phyloP scores from a whole-genome alignment of 35 echinoderm and acorn worm species.

The Ophioderma brevispina region DNA sequence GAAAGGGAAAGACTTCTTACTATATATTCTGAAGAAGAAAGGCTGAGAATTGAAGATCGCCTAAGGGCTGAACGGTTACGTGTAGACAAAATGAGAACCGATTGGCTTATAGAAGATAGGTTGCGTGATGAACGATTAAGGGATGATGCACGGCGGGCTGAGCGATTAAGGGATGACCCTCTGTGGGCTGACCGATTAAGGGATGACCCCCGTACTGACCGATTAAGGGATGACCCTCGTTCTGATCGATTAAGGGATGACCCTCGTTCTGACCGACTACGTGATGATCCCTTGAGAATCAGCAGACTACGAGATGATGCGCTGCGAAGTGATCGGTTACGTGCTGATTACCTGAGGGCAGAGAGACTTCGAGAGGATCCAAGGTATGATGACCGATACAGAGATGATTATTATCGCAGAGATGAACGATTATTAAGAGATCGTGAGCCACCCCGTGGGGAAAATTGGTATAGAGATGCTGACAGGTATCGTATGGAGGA shows the following conservation, averaged over 20 bases:
- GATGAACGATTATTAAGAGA: background rate
- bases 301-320: no score
- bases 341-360: no score
- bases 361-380: background rate
- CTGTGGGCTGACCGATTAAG: background rate
- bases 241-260: background rate
- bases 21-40: background rate
- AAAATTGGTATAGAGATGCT: background rate
- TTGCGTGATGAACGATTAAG: background rate
- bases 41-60: background rate
- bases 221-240: background rate
- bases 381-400: background rate
- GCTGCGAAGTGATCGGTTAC: no score
- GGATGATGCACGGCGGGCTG: background rate
- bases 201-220: background rate
- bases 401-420: constrained; percentile 1
- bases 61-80: background rate
- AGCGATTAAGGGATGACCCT: background rate
- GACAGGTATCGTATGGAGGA: background rate
- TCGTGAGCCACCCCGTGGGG: no score
- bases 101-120: background rate
- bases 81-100: background rate
- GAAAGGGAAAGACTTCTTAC: background rate
- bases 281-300: background rate
- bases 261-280: background rate